Evolutionary conservation across 2,797 vertebrate species (phyloP).

Genomic region (Picus viridis): DNA sequence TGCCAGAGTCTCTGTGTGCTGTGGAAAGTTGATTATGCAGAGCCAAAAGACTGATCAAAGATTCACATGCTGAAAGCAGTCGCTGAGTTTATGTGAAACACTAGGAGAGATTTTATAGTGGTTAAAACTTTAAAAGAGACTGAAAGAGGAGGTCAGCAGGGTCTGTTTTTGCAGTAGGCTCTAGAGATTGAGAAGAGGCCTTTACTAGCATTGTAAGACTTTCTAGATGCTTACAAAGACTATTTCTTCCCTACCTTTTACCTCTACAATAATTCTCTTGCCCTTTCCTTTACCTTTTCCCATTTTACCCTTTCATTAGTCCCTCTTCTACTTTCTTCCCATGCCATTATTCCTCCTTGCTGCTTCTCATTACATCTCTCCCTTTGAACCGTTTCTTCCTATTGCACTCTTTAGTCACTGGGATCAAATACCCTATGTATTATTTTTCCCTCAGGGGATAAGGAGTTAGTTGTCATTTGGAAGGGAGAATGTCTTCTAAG

Average conservation of each 20-base stretch:
- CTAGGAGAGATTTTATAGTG: constrained; percentile 34
- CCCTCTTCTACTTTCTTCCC: background rate
- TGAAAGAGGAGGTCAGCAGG: constrained; percentile 38
- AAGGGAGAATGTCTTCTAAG: background rate
- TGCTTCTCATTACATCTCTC: background rate
- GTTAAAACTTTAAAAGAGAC: constrained; percentile 37
- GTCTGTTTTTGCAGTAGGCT: constrained; percentile 47
- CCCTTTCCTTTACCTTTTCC: background rate
- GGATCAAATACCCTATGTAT: background rate
- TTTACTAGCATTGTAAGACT: constrained; percentile 16
- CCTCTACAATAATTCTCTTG: background rate
- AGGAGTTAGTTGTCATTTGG: background rate
- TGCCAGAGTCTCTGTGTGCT: constrained; percentile 49
- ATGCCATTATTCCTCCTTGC: background rate
- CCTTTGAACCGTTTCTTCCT: background rate
- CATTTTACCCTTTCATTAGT: background rate
- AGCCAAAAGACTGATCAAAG: constrained; percentile 62
- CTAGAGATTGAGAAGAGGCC: constrained; percentile 30
- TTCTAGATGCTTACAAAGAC: constrained; percentile 13
- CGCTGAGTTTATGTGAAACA: constrained; percentile 54
- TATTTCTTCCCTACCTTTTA: constrained; percentile 16
- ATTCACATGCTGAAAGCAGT: constrained; percentile 46
- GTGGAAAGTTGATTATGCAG: constrained; percentile 44
- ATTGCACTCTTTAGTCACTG: background rate
- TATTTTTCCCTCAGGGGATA: background rate